Base-by-base conservation (phyloP, 1,140 invertebrate species). In the Copidosoma floridanum region DNA sequence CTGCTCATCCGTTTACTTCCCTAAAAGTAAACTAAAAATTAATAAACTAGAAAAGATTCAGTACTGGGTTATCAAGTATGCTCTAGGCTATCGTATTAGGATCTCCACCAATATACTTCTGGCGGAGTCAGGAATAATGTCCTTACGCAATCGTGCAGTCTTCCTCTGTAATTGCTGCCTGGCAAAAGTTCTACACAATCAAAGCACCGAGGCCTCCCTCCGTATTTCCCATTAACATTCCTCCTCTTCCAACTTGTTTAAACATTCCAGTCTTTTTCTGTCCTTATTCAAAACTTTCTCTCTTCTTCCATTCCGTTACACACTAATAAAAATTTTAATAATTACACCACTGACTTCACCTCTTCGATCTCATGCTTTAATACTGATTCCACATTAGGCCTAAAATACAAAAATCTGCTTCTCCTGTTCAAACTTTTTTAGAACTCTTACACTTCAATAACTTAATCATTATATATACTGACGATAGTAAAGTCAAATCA, bases 21-120 rank as follows among this genome's bases (percentile, higher is more conserved):
- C 59, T 5, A 48, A 14, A 12, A 6, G 16, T 12, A 52, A 2
- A 44, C 43, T 21, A 18, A 2, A n/a, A 21, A 53, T 6, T 11
- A 1, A 38, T 12, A 60, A 40, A 38, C 21, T 60, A 14, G 58
- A 60, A 37, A 43, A 40, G 1, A 23, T 60, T 23, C 50, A 60
- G 32, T 61, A 37, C 26, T 12, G 50, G 10, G 59, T 32, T 10
- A 48, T 60, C 4, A 43, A 41, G 11, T 7, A 21, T 12, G 38
- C 50, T 1, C 26, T 60, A 3, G 58, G 58, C 7, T 60, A 38
- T n/a, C n/a, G n/a, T n/a, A n/a, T n/a, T n/a, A n/a, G n/a, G n/a
- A n/a, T n/a, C n/a, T n/a, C n/a, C n/a, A 53, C 40, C 12, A 60
- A 60, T 44, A 38, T 60, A 29, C 41, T 60, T 29, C 20, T 60